Evolutionary conservation across 2,888 invertebrate species (phyloP).

Genomic region (Xestia c-nigrum): DNA sequence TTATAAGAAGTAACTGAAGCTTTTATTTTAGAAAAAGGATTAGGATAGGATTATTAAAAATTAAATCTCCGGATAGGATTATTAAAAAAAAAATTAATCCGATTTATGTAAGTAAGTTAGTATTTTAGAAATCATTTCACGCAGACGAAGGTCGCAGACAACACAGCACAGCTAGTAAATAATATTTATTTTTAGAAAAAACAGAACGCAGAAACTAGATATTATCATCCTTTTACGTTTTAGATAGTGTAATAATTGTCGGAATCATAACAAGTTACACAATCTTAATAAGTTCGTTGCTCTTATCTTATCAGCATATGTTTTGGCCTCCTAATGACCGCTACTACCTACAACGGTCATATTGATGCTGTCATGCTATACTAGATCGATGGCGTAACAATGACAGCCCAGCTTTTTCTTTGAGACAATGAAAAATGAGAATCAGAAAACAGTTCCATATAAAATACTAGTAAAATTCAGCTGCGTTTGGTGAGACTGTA

Average conservation of each 20-base stretch:
- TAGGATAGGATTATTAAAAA: too few relatives aligned
- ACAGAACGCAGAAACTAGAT: background rate
- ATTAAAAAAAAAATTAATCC: too few relatives aligned
- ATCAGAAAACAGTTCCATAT: background rate
- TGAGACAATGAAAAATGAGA: background rate
- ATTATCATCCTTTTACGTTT: background rate
- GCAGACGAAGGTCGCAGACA: too few relatives aligned
- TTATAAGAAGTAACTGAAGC: too few relatives aligned
- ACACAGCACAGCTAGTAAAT: background rate
- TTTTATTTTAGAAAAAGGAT: too few relatives aligned
- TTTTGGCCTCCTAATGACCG: conserved; percentile 11
- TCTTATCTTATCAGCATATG: conserved; percentile 12
- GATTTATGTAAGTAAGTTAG: too few relatives aligned
- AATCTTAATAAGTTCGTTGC: conserved; percentile 9
- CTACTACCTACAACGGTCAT: background rate
- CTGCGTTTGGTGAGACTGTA: background rate
- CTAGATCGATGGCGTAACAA: background rate
- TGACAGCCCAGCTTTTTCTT: background rate
- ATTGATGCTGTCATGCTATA: background rate
- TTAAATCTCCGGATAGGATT: too few relatives aligned
- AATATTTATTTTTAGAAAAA: background rate
- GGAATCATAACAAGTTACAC: conserved; percentile 10
- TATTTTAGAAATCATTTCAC: too few relatives aligned
- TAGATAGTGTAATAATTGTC: conserved; percentile 3
- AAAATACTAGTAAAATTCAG: background rate